Evolutionary conservation across 2,113 vertebrate genomes (phyloP).

Genomic region (Nematolebias whitei): DNA sequence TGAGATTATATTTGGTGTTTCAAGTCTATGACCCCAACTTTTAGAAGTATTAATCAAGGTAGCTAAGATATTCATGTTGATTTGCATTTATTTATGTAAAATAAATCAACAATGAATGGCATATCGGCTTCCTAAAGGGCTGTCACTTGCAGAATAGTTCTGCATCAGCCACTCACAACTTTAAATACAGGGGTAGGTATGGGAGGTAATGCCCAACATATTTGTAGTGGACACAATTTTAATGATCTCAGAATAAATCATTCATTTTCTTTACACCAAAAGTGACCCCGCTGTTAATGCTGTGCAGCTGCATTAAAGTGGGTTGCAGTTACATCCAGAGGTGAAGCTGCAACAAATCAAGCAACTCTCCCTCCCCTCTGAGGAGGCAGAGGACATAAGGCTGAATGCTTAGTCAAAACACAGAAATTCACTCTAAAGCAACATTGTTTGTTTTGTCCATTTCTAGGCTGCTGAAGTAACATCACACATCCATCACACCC

Average conservation of each 20-base stretch:
- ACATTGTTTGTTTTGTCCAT: background rate
- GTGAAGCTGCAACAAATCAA: background rate
- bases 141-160: too few relatives aligned
- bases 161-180: too few relatives aligned
- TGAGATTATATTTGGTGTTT: too few relatives aligned
- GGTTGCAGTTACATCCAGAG: background rate
- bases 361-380: background rate
- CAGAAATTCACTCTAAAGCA: background rate
- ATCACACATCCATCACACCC: background rate
- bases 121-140: too few relatives aligned
- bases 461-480: background rate
- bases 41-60: too few relatives aligned
- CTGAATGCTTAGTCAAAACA: background rate
- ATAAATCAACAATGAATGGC: too few relatives aligned
- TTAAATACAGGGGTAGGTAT: too few relatives aligned
- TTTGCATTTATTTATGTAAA: too few relatives aligned
- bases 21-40: too few relatives aligned
- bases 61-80: too few relatives aligned
- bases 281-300: background rate
- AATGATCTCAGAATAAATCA: background rate
- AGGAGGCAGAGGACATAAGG: background rate
- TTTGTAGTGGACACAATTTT: background rate
- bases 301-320: background rate
- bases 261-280: background rate
- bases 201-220: background rate